Conservation (phyloP, 2,113 vertebrate species). For the Phoxinus phoxinus region DNA sequence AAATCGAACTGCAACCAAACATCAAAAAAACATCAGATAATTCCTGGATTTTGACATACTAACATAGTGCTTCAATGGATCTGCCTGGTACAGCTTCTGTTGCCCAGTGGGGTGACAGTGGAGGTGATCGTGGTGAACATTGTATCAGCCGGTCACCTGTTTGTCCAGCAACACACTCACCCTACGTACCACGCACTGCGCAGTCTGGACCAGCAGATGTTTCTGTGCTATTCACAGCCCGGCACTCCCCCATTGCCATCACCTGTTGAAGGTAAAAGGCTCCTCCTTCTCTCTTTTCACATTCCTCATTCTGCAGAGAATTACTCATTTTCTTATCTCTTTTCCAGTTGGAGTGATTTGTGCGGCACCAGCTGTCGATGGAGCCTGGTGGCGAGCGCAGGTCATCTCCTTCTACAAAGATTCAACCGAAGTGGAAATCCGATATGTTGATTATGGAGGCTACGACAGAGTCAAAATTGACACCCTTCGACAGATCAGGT, state of each 20-base stretch:
- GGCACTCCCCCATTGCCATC: constrained; percentile 90
- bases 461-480: constrained; percentile 93
- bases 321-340: not conserved
- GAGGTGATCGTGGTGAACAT: constrained; percentile 95
- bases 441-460: constrained; percentile 96
- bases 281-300: not conserved
- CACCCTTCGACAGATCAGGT: constrained; percentile 91
- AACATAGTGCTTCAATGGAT: not conserved
- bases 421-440: constrained; percentile 87
- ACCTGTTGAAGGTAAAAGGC: constrained; percentile 83
- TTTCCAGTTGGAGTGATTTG: constrained; percentile 90
- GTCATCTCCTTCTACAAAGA: constrained; percentile 92
- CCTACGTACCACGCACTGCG: constrained; percentile 93
- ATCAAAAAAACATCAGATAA: no score
- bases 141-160: constrained; percentile 90
- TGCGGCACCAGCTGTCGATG: constrained; percentile 88
- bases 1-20: no score
- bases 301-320: not conserved
- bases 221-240: constrained; percentile 91
- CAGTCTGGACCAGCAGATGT: constrained; percentile 97
- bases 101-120: constrained; percentile 90
- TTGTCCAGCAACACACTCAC: constrained; percentile 95
- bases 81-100: constrained; percentile 80
- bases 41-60: not conserved
- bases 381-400: constrained; percentile 95